Conservation (phyloP, 2,113 vertebrate species). For the Glareola pratincola region DNA sequence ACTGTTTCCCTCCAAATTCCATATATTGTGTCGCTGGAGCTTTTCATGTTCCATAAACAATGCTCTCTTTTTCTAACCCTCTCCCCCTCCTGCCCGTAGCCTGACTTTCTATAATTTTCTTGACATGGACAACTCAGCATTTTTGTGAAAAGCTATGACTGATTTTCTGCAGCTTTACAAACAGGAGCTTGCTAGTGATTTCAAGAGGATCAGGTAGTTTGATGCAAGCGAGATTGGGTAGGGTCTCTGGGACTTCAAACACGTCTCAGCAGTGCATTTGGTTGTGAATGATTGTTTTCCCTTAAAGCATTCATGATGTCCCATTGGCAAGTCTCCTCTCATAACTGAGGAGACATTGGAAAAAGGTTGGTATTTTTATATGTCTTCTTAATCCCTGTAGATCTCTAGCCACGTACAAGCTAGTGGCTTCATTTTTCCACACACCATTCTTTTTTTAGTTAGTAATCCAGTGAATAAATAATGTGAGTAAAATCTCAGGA, state of each 20-base stretch:
- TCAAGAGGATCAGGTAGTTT: slow-evolving; percentile 34
- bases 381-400: slow-evolving; percentile 6
- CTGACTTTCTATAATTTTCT: slow-evolving; percentile 65
- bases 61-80: slow-evolving; percentile 61
- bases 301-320: background rate
- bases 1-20: slow-evolving; percentile 58
- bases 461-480: background rate
- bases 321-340: background rate
- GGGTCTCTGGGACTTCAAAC: background rate
- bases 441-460: background rate
- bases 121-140: slow-evolving; percentile 62
- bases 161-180: slow-evolving; percentile 65
- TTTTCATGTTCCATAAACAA: slow-evolving; percentile 73
- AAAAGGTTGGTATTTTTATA: slow-evolving; percentile 22
- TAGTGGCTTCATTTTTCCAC: slow-evolving; percentile 33
- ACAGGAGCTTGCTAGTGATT: slow-evolving; percentile 28
- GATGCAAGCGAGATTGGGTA: background rate
- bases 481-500: slow-evolving; percentile 7
- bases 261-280: background rate
- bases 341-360: slow-evolving; percentile 8
- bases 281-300: slow-evolving; percentile 3
- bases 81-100: slow-evolving; percentile 39
- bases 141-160: slow-evolving; percentile 59
- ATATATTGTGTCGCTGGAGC: slow-evolving; percentile 69
- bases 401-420: background rate